phyloP scores from a whole-genome alignment of 1,140 invertebrate species.

The Episyrphus balteatus region DNA sequence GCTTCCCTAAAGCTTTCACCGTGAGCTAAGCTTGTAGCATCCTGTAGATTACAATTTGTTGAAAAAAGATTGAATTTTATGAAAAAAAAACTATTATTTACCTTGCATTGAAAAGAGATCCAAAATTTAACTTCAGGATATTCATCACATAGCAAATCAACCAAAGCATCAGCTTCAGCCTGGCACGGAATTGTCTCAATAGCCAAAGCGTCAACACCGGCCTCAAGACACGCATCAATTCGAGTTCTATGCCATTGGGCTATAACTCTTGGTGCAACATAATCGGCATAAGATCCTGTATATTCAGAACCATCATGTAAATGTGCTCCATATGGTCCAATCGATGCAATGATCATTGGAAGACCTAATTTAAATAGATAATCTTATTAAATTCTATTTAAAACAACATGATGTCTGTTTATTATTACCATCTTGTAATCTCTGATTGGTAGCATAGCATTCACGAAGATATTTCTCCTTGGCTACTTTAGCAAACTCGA shows the following conservation, averaged over 20 bases:
- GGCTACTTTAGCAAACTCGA: conserved; percentile 47
- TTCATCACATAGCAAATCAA: conserved; percentile 61
- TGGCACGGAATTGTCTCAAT: conserved; percentile 83
- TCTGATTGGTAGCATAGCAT: conserved; percentile 20
- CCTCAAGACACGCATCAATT: conserved; percentile 63
- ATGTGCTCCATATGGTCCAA: conserved; percentile 83
- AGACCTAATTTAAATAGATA: conserved; percentile 12
- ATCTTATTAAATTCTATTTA: no score
- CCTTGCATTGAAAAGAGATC: conserved; percentile 45
- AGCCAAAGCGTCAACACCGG: conserved; percentile 71
- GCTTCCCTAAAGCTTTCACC: conserved; percentile 60
- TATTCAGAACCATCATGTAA: conserved; percentile 86
- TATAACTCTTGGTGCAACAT: conserved; percentile 52
- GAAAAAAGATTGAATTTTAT: not conserved
- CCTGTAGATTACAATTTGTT: conserved; percentile 28
- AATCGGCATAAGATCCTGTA: conserved; percentile 68
- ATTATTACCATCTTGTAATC: conserved; percentile 19
- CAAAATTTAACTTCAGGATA: conserved; percentile 68
- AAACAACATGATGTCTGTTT: no score
- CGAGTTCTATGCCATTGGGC: conserved; percentile 72
- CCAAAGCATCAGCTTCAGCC: conserved; percentile 69
- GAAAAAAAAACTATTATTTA: conserved; percentile 2
- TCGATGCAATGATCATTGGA: conserved; percentile 66
- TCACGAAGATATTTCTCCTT: conserved; percentile 29
- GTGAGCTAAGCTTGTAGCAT: conserved; percentile 56